phyloP scores from a whole-genome alignment of 2,797 vertebrate species.

The Sebastes vulpes region DNA sequence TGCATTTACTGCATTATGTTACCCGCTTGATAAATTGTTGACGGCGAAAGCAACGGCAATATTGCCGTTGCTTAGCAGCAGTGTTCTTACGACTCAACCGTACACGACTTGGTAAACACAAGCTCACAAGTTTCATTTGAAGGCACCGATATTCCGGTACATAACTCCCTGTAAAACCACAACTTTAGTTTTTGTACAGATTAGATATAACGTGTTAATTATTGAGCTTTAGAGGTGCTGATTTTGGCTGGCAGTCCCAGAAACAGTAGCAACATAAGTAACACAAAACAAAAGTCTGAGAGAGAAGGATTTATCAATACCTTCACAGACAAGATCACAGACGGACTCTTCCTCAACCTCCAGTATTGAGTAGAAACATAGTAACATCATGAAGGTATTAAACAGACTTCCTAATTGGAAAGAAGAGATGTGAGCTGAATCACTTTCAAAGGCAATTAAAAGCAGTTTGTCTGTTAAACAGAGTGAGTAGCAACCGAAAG shows the following conservation, averaged over 20 bases:
- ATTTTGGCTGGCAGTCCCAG: neutral
- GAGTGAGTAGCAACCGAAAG: neutral
- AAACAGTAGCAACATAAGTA: neutral
- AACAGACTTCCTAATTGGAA: neutral
- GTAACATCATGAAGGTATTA: neutral
- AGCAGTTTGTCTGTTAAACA: neutral
- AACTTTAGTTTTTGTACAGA: too few species aligned
- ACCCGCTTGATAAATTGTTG: too few species aligned
- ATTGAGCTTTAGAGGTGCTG: neutral
- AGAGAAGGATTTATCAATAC: neutral
- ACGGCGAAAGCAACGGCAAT: too few species aligned
- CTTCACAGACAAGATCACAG: neutral
- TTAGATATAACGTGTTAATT: too few species aligned
- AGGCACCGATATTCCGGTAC: rapidly evolving
- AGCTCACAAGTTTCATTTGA: neutral
- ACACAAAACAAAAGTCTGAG: neutral
- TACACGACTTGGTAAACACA: neutral
- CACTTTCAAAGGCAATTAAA: constrained; percentile 37
- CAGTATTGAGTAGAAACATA: neutral
- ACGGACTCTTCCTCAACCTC: neutral
- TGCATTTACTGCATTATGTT: neutral
- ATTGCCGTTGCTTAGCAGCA: too few species aligned
- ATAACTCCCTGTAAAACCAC: neutral
- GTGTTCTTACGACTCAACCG: neutral
- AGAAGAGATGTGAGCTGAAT: neutral